Base-by-base conservation (phyloP, 2,113 vertebrate genomes). In the Agapornis roseicollis region DNA sequence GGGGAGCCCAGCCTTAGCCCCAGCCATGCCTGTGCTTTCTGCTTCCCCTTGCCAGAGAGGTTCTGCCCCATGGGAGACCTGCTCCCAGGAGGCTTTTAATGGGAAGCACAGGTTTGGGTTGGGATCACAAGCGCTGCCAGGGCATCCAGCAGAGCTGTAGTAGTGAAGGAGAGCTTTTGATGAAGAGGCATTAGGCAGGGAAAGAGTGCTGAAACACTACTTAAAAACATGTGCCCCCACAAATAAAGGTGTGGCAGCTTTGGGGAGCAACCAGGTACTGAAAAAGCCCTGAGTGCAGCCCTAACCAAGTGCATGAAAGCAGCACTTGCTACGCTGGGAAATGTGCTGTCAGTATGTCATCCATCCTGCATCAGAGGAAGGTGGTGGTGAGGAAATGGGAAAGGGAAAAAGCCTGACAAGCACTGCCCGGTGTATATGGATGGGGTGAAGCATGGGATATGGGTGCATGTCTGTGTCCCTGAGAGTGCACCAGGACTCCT, bases 101-200 rank as follows among this genome's bases (percentile, higher is more conserved):
- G 28, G 53, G 17, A 70, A 93, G 18, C 13, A 6, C 29, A 4
- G 28, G 47, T 7, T 70, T 15, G 31, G 65, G n/a, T 35, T 50
- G 33, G 79, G 33, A 42, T 28, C 1, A 1, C 0, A 3, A 46
- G 41, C 0, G 0, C 20, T 3, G 2, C 46, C 3, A 1, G 44
- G 76, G 10, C 12, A 8, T 52, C 28, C 20, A 46, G 46, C 3
- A 1, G 35, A 31, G 78, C 71, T 61, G 19, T 56, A 66, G 31
- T 41, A 19, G 47, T 9, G 41, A 89, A 11, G 3, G 24, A 70
- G 25, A 53, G 68, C 49, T 78, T 69, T 29, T 22, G 49, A 9
- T 10, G 49, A 68, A 58, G 11, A 2, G 27, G 11, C 25, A 82
- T 92, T 80, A 58, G n/a, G n/a, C 28, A 25, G 69, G 25, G 58